These are phyloP conservation scores for Lophotis ruficrista DNA, from an alignment of 2,113 vertebrate genomes.

Conservation along the genomic window DNA sequence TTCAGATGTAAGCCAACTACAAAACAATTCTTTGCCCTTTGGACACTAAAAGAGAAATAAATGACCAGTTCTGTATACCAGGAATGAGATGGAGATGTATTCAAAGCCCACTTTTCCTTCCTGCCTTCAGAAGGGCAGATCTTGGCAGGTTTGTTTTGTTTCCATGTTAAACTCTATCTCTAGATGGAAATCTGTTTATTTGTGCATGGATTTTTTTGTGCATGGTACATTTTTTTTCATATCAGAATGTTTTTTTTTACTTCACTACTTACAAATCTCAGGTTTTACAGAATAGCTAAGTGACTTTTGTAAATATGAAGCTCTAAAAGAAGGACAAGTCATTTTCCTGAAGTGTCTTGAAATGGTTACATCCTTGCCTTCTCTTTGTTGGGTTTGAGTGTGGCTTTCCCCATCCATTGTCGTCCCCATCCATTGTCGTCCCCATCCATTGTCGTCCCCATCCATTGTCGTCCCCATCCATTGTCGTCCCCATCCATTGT, in stretches of 20 bases:
- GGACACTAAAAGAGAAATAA: neutral
- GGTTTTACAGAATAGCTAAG: neutral
- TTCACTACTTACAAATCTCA: neutral
- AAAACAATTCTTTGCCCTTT: neutral
- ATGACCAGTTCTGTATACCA: neutral
- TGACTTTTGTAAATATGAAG: neutral
- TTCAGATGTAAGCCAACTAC: neutral
- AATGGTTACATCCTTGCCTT: neutral
- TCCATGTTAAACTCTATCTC: neutral
- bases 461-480: neutral
- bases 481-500: neutral
- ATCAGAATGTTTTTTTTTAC: neutral
- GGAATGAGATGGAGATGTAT: neutral
- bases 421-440: neutral
- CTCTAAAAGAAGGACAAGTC: neutral
- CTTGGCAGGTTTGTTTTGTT: neutral
- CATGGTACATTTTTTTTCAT: neutral
- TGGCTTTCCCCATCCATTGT: neutral
- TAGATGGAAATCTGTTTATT: neutral
- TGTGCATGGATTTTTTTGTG: neutral
- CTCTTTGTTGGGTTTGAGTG: neutral
- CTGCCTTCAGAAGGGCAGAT: neutral
- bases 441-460: neutral
- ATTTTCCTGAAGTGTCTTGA: neutral
- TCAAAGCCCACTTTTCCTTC: neutral